Conservation (phyloP, 2,888 invertebrate species). For the Athrips mouffetella region DNA sequence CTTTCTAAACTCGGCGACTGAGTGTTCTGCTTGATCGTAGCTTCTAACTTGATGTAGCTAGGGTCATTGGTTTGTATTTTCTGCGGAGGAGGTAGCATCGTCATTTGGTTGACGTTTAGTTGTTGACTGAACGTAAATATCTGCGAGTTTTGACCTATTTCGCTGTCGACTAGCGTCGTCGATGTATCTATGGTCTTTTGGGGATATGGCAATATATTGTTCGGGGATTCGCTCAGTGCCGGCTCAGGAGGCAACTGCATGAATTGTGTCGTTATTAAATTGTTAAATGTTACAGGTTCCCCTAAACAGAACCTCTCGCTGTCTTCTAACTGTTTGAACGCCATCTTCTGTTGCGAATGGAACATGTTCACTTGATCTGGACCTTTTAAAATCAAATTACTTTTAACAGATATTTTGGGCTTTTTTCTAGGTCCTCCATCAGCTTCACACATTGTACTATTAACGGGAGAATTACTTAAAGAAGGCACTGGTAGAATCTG, state of each 20-base stretch:
- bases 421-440: slow-evolving; percentile 67
- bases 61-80: slow-evolving; percentile 64
- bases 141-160: slow-evolving; percentile 49
- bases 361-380: slow-evolving; percentile 73
- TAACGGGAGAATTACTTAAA: slow-evolving; percentile 61
- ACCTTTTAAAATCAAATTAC: slow-evolving; percentile 70
- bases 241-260: slow-evolving; percentile 68
- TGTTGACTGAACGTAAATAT: slow-evolving; percentile 67
- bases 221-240: slow-evolving; percentile 57
- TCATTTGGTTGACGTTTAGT: slow-evolving; percentile 59
- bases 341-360: slow-evolving; percentile 73
- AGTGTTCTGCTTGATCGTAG: slow-evolving; percentile 68
- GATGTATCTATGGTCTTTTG: slow-evolving; percentile 52
- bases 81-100: slow-evolving; percentile 57
- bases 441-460: slow-evolving; percentile 40
- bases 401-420: slow-evolving; percentile 74
- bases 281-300: slow-evolving; percentile 67
- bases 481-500: slow-evolving; percentile 67
- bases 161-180: slow-evolving; percentile 53
- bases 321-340: slow-evolving; percentile 63
- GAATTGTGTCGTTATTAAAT: slow-evolving; percentile 67
- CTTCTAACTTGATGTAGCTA: slow-evolving; percentile 70
- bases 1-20: slow-evolving; percentile 67
- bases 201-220: slow-evolving; percentile 53
- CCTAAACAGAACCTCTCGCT: slow-evolving; percentile 63